Conservation (phyloP, 2,113 vertebrate species). For the Lethenteron camtschaticum region DNA sequence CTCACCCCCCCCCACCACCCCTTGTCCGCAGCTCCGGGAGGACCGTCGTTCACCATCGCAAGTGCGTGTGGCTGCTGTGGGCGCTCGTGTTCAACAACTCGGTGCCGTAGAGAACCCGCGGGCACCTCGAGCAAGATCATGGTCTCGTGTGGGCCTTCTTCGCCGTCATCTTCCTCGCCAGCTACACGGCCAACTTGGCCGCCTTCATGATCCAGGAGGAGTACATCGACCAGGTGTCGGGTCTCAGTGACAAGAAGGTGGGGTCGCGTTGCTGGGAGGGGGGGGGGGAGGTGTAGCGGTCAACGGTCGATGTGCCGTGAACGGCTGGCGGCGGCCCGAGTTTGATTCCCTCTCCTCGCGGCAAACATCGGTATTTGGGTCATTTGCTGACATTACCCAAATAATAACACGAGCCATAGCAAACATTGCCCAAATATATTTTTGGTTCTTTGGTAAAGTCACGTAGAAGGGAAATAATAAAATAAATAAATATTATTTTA, state of each 20-base stretch:
- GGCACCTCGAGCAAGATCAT: slow-evolving; percentile 93
- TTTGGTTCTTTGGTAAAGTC: too few species aligned
- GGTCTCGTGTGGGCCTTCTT: slow-evolving; percentile 95
- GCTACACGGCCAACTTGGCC: slow-evolving; percentile 78
- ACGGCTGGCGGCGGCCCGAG: too few species aligned
- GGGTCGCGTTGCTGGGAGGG: neutral
- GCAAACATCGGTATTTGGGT: too few species aligned
- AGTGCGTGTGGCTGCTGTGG: slow-evolving; percentile 63
- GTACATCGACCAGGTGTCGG: slow-evolving; percentile 75
- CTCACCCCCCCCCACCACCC: too few species aligned
- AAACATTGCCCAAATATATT: too few species aligned
- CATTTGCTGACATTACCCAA: too few species aligned
- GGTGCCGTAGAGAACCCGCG: slow-evolving; percentile 72
- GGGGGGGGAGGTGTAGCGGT: too few species aligned
- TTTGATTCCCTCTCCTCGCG: too few species aligned
- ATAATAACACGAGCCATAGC: too few species aligned
- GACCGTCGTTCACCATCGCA: slow-evolving; percentile 70
- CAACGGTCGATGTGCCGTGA: too few species aligned
- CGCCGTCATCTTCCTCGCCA: slow-evolving; percentile 83
- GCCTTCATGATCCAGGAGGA: slow-evolving; percentile 95
- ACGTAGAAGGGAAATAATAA: too few species aligned
- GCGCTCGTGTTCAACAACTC: slow-evolving; percentile 89
- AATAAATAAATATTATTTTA: too few species aligned
- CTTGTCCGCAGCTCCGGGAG: slow-evolving; percentile 27
- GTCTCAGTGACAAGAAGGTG: slow-evolving; percentile 80